Evolutionary conservation across 2,113 vertebrate genomes (phyloP).

Genomic region (Pycnonotus jocosus): DNA sequence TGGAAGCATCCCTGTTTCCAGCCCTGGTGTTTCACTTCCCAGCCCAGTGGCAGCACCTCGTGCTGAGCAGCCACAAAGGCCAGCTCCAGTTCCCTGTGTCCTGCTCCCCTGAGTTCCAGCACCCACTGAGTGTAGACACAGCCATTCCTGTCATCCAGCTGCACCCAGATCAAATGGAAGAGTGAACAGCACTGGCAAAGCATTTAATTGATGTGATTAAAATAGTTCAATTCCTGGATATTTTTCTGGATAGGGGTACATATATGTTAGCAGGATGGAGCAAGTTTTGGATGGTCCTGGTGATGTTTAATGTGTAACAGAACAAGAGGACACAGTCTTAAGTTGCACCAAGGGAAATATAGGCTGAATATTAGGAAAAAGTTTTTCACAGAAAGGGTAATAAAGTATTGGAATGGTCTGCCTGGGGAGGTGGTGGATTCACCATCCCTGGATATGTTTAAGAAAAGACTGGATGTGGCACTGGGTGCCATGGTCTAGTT

Average conservation of each 20-base stretch:
- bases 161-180: rapidly evolving
- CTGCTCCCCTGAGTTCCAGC: not conserved
- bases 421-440: no score
- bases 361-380: no score
- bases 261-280: not conserved
- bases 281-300: not conserved
- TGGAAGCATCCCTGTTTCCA: not conserved
- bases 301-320: not conserved
- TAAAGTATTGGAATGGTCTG: no score
- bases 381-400: no score
- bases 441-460: no score
- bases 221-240: not conserved
- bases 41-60: rapidly evolving
- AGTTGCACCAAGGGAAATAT: no score
- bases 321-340: no score
- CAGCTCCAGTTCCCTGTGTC: not conserved
- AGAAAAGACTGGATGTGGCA: no score
- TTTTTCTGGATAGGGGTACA: not conserved
- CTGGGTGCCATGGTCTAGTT: no score
- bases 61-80: not conserved
- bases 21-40: not conserved
- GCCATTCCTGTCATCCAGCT: not conserved
- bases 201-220: not conserved
- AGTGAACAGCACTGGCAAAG: rapidly evolving
- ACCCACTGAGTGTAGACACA: rapidly evolving